These are phyloP conservation scores for Tauraco hartlaubi DNA, from an alignment of 2,797 vertebrate genomes.

Conservation along the genomic window DNA sequence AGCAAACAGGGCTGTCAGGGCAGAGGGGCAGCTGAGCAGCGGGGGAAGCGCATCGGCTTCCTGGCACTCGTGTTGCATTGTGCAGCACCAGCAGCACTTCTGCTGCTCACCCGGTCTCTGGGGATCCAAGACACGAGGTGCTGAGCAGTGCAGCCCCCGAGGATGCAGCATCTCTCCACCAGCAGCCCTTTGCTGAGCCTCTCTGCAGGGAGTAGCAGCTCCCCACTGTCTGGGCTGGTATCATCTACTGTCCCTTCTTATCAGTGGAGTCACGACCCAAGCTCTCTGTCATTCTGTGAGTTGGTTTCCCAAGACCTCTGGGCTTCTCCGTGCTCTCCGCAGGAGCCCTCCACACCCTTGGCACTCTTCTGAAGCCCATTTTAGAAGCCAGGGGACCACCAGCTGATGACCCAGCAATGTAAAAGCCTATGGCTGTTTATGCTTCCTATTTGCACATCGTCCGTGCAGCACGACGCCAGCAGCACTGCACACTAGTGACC, in stretches of 20 bases:
- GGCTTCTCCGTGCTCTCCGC: background rate
- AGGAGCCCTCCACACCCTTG: background rate
- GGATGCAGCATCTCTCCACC: background rate
- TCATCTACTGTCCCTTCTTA: too few species aligned
- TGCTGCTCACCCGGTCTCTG: background rate
- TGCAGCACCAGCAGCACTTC: background rate
- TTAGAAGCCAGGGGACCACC: background rate
- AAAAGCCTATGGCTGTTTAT: background rate
- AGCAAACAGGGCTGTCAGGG: background rate
- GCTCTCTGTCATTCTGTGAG: background rate
- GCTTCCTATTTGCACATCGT: background rate
- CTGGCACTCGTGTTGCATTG: background rate
- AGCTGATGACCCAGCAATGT: background rate
- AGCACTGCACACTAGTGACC: background rate
- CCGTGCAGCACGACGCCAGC: background rate
- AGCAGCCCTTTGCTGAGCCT: background rate
- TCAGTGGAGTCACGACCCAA: background rate
- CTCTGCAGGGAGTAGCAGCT: background rate
- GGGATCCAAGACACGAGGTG: background rate
- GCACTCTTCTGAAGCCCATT: background rate
- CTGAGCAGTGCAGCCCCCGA: background rate
- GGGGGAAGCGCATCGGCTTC: fast-evolving
- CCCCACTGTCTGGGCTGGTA: background rate
- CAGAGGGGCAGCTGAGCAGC: background rate
- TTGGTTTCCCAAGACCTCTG: background rate